A percentile compares a stretch with the other conserved stretches of the same genome.
Evolutionary conservation across 53 echinoderm and acorn worm species (phyloP).

Genomic region (Henricia sp.): DNA sequence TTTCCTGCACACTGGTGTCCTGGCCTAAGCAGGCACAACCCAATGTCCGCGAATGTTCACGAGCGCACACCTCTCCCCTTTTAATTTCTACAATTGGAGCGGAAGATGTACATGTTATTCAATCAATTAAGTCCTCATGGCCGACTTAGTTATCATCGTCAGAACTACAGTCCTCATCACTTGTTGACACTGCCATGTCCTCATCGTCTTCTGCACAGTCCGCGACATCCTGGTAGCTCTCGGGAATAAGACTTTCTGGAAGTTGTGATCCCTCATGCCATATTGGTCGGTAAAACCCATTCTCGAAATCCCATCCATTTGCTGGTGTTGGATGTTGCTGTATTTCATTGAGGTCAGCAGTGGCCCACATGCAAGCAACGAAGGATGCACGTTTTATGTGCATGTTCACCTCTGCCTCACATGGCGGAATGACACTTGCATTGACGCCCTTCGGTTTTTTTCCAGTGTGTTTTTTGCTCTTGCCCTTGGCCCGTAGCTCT

Average conservation of each 20-base stretch:
- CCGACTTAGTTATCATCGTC: no score
- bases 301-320: not conserved
- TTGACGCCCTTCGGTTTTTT: conserved; percentile 3
- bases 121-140: no score
- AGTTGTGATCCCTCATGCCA: conserved; percentile 28
- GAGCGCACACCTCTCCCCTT: no score
- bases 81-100: no score
- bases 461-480: not conserved
- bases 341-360: not conserved
- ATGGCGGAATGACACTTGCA: conserved; percentile 26
- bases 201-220: no score
- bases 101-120: no score
- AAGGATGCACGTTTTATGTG: not conserved
- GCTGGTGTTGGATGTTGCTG: not conserved
- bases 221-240: no score
- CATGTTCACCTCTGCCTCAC: not conserved
- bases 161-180: no score
- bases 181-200: no score
- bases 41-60: no score
- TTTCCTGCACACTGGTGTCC: no score
- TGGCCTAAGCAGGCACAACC: no score
- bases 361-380: conserved; percentile 33
- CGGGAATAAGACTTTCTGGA: not conserved
- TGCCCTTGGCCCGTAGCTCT: not conserved
- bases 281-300: not conserved